These are phyloP conservation scores for Cheilosia impressa DNA, from an alignment of 2,888 invertebrate species.

Conservation along the genomic window DNA sequence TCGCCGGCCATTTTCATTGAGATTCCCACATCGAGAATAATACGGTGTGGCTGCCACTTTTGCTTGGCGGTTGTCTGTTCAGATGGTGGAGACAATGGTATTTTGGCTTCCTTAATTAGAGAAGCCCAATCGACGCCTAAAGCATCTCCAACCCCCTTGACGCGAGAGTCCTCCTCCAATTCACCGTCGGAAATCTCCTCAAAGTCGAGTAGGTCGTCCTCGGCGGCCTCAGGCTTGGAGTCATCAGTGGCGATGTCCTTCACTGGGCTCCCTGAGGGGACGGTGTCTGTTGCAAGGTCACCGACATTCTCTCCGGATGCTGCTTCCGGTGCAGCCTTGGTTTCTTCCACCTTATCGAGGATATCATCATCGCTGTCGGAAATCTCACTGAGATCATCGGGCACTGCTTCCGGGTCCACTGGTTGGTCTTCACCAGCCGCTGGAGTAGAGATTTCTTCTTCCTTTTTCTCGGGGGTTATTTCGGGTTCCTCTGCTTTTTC, in stretches of 20 bases:
- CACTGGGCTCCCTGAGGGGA: slow-evolving; percentile 74
- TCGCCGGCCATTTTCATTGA: slow-evolving; percentile 91
- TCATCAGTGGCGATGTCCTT: slow-evolving; percentile 71
- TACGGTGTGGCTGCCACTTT: slow-evolving; percentile 91
- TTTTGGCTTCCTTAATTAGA: slow-evolving; percentile 90
- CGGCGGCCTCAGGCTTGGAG: slow-evolving; percentile 76
- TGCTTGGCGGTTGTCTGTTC: slow-evolving; percentile 86
- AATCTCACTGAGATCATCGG: slow-evolving; percentile 90
- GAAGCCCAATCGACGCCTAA: slow-evolving; percentile 98
- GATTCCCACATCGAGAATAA: slow-evolving; percentile 92
- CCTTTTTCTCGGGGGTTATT: slow-evolving; percentile 11
- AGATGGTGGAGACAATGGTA: slow-evolving; percentile 77
- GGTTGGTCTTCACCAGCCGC: slow-evolving; percentile 35
- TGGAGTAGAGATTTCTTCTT: slow-evolving; percentile 1
- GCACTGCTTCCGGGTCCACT: slow-evolving; percentile 76
- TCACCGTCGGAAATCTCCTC: slow-evolving; percentile 96
- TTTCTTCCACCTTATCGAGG: slow-evolving; percentile 89
- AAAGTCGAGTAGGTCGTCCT: slow-evolving; percentile 87
- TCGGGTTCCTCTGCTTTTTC: background rate
- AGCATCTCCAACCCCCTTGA: slow-evolving; percentile 92
- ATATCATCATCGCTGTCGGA: slow-evolving; percentile 96
- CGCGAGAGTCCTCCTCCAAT: slow-evolving; percentile 92
- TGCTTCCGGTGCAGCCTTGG: slow-evolving; percentile 72
- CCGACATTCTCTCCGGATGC: slow-evolving; percentile 4
- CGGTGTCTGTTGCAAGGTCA: slow-evolving; percentile 13